Conservation (phyloP, 2,797 vertebrate species). For the Emys orbicularis region DNA sequence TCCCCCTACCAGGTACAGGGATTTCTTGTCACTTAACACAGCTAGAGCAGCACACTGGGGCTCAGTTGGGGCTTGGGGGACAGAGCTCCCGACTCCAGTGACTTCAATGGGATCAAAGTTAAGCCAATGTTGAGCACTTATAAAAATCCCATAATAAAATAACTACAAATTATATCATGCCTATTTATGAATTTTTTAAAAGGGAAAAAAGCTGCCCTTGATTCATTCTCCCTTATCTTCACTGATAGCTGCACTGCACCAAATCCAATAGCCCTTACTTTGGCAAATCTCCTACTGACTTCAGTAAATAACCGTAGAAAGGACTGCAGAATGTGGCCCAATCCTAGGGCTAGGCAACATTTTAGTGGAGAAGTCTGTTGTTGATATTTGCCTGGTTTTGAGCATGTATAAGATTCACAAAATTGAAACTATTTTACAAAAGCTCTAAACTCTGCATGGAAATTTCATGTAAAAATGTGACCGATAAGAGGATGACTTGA, state of each 20-base stretch:
- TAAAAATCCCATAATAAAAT: constrained; percentile 2
- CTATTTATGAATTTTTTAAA: not conserved
- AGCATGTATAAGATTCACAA: not conserved
- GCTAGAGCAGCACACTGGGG: not conserved
- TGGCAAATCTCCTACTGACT: not conserved
- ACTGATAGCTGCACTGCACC: not conserved
- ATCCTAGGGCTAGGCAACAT: not conserved
- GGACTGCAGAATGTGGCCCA: constrained; percentile 7
- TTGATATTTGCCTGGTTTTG: not conserved
- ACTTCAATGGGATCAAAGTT: not conserved
- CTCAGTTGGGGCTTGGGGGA: not conserved
- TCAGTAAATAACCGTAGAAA: not conserved
- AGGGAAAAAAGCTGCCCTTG: not conserved
- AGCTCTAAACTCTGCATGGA: not conserved
- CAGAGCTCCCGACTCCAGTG: not conserved
- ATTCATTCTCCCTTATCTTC: not conserved
- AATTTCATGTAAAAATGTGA: not conserved
- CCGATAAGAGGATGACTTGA: not conserved
- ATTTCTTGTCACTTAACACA: constrained; percentile 29
- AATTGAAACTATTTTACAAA: not conserved
- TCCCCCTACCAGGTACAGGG: constrained; percentile 37
- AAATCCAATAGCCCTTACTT: constrained; percentile 22
- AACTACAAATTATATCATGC: not conserved
- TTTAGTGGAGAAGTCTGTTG: accelerated
- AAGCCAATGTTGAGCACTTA: not conserved